These are phyloP conservation scores for Pterocles gutturalis DNA, from an alignment of 2,113 vertebrate species.

Conservation along the genomic window DNA sequence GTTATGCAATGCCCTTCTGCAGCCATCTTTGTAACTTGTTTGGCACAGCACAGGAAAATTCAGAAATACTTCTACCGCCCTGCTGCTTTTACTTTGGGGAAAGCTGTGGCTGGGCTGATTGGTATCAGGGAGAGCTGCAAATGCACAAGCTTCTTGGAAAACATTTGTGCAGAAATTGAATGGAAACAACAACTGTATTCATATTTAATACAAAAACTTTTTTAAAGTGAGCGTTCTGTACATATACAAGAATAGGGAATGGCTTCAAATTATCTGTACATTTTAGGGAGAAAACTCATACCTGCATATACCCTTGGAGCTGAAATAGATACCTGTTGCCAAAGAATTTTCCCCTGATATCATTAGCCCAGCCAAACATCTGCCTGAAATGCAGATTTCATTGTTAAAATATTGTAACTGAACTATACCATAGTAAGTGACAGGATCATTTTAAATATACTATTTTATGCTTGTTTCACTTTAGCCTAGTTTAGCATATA, in stretches of 20 bases:
- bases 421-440: not conserved
- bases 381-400: not conserved
- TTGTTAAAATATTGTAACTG: not conserved
- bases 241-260: not conserved
- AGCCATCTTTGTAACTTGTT: not conserved
- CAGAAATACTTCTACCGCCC: not conserved
- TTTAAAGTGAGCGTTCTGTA: not conserved
- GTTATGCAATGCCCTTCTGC: not conserved
- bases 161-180: not conserved
- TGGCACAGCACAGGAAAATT: not conserved
- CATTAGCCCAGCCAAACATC: not conserved
- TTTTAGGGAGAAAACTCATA: not conserved
- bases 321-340: not conserved
- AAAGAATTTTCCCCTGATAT: not conserved
- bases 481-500: not conserved
- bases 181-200: not conserved
- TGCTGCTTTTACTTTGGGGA: not conserved
- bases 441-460: not conserved
- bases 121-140: not conserved
- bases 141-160: not conserved
- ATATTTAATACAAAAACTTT: not conserved
- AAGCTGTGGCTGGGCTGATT: not conserved
- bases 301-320: not conserved
- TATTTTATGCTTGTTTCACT: not conserved
- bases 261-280: not conserved